These are phyloP conservation scores for Gastrophryne carolinensis DNA, from an alignment of 2,797 vertebrate species.

Conservation along the genomic window DNA sequence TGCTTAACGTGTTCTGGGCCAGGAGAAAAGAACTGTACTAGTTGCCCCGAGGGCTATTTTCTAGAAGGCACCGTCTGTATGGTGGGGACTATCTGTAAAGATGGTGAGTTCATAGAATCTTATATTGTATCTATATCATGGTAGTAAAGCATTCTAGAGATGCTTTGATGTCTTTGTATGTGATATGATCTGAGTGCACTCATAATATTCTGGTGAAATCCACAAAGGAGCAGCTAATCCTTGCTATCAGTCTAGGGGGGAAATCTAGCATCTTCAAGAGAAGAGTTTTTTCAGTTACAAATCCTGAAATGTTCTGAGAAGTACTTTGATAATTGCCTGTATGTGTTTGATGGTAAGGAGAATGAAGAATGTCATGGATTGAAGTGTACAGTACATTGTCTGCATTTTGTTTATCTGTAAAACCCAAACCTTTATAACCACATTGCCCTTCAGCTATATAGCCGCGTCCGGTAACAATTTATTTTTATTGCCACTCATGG, in stretches of 20 bases:
- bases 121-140: not conserved
- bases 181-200: too few relatives aligned
- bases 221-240: too few relatives aligned
- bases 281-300: conserved; percentile 50
- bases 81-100: conserved; percentile 95
- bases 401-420: conserved; percentile 17
- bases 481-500: conserved; percentile 25
- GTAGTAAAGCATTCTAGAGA: too few relatives aligned
- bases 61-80: conserved; percentile 87
- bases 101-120: conserved; percentile 82
- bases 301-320: conserved; percentile 24
- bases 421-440: conserved; percentile 7
- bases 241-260: not conserved
- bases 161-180: too few relatives aligned
- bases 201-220: too few relatives aligned
- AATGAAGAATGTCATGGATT: conserved; percentile 17
- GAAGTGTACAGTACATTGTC: not conserved
- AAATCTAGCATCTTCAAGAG: not conserved
- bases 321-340: conserved; percentile 6
- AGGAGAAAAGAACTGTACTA: conserved; percentile 91
- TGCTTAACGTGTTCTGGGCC: conserved; percentile 90
- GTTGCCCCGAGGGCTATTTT: conserved; percentile 88
- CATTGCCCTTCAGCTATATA: conserved; percentile 17
- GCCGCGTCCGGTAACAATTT: conserved; percentile 9
- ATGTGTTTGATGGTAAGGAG: not conserved